phyloP scores from a whole-genome alignment of 2,888 invertebrate genomes.

The Noctua janthina region DNA sequence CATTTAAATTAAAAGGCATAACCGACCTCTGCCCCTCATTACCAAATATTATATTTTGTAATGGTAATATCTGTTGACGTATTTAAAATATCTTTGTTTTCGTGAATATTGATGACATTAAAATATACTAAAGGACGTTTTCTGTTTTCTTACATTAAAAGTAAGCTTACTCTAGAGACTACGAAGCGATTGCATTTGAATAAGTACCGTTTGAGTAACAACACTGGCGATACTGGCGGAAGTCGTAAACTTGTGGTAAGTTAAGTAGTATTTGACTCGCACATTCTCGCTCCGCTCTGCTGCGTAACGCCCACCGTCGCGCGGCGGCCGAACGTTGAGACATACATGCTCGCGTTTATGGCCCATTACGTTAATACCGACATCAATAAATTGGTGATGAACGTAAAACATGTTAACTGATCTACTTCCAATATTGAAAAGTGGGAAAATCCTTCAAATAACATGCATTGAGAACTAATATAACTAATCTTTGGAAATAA shows the following conservation, averaged over 20 bases:
- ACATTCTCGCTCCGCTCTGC: not conserved
- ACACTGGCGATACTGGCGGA: not conserved
- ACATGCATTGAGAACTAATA: not conserved
- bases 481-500: not conserved
- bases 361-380: constrained; percentile 29
- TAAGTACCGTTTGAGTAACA: not conserved
- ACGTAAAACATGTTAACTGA: constrained; percentile 14
- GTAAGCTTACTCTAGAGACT: not conserved
- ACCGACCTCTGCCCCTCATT: not conserved
- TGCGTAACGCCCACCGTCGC: not conserved
- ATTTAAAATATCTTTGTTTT: constrained; percentile 25
- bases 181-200: constrained; percentile 6
- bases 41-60: constrained; percentile 17
- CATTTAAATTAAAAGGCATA: constrained; percentile 47
- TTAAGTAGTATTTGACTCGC: constrained; percentile 29
- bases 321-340: not conserved
- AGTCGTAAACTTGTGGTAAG: constrained; percentile 42
- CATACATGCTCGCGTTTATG: constrained; percentile 32
- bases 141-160: not conserved
- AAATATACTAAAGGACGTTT: not conserved
- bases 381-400: constrained; percentile 50
- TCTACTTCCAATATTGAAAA: constrained; percentile 29
- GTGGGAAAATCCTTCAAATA: not conserved
- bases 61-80: constrained; percentile 19
- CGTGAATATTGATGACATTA: constrained; percentile 50